Base-by-base conservation (phyloP, 2,888 invertebrate species). In the Nomada hirtipes region DNA sequence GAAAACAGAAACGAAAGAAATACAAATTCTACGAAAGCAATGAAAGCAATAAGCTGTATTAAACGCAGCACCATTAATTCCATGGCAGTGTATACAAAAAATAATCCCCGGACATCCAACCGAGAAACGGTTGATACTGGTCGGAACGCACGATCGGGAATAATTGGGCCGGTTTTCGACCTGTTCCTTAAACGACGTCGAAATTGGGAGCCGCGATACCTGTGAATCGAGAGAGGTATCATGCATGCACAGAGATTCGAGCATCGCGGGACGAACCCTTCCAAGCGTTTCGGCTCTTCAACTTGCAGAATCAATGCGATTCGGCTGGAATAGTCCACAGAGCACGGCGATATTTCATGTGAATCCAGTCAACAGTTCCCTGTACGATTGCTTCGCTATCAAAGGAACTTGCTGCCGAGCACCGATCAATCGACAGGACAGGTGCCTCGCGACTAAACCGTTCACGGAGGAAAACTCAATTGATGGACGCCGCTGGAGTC, bases 221-320 rank as follows among this genome's bases (percentile, higher is more conserved):
- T 52, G n/a, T 59, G 63, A 57, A 68, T 68, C 77, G 65, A 67
- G 53, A 65, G 36, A 26, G 42, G 29, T 26, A 44, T 68, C 68
- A 63, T 50, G 68, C 50, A 50, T 29, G 59, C 50, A 55, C 36
- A 53, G 42, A 2, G 42, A 50, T 50, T 55, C 42, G 67, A 57
- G 75, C 26, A 50, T 50, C 42, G 42, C n/a, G 42, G 55, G 52
- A 9, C 13, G 29, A 60, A 61, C 55, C 76, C 61, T 69, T 75
- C 50, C 76, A 52, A 78, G 15, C 57, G 61, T 42, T 15, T 36
- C 61, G 26, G 29, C 52, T 42, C 63, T 69, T 26, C 23, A 57
- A 75, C 36, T 42, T 52, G 26, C 63, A 29, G 50, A 75, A 64
- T 78, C 78, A 44, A 78, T 76, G 68, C 44, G 68, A 76, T 69